Evolutionary conservation across 2,888 invertebrate species (phyloP).

Genomic region (Macrostomum cliftonense): DNA sequence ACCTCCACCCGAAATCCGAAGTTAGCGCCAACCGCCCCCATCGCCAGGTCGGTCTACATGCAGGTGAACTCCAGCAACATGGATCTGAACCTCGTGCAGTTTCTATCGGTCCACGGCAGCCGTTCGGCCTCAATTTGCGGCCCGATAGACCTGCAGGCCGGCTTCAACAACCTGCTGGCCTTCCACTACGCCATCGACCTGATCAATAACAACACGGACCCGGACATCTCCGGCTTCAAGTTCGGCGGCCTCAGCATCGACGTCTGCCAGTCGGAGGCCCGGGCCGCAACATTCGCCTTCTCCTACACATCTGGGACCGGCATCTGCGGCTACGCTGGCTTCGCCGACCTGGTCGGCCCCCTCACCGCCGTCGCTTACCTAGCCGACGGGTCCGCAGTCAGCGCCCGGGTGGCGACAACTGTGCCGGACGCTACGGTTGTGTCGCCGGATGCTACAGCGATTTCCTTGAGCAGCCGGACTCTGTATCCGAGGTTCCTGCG

Average conservation of each 20-base stretch:
- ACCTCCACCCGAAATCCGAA: too few species aligned
- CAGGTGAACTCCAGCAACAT: slow-evolving; percentile 16
- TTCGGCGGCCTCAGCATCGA: slow-evolving; percentile 34
- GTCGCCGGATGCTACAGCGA: slow-evolving; percentile 31
- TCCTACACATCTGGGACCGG: slow-evolving; percentile 31
- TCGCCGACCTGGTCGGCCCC: slow-evolving; percentile 19
- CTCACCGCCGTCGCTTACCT: slow-evolving; percentile 27
- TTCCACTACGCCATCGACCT: slow-evolving; percentile 35
- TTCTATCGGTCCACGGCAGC: slow-evolving; percentile 36
- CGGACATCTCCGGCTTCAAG: slow-evolving; percentile 17
- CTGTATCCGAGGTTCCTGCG: slow-evolving; percentile 23
- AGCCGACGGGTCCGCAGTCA: slow-evolving; percentile 22
- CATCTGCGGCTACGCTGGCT: slow-evolving; percentile 21
- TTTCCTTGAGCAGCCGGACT: slow-evolving; percentile 19
- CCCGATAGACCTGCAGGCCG: slow-evolving; percentile 20
- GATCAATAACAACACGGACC: slow-evolving; percentile 26
- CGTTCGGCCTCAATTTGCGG: slow-evolving; percentile 32
- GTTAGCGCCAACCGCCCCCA: too few species aligned
- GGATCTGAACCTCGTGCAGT: slow-evolving; percentile 31
- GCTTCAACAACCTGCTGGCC: slow-evolving; percentile 35
- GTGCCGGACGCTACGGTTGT: slow-evolving; percentile 26
- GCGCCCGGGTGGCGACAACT: slow-evolving; percentile 24
- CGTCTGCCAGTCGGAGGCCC: slow-evolving; percentile 26
- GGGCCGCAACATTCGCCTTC: slow-evolving; percentile 32
- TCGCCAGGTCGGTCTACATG: slow-evolving; percentile 22